These are phyloP conservation scores for Rhinopomastus cyanomelas DNA, from an alignment of 2,113 vertebrate species.

Conservation along the genomic window DNA sequence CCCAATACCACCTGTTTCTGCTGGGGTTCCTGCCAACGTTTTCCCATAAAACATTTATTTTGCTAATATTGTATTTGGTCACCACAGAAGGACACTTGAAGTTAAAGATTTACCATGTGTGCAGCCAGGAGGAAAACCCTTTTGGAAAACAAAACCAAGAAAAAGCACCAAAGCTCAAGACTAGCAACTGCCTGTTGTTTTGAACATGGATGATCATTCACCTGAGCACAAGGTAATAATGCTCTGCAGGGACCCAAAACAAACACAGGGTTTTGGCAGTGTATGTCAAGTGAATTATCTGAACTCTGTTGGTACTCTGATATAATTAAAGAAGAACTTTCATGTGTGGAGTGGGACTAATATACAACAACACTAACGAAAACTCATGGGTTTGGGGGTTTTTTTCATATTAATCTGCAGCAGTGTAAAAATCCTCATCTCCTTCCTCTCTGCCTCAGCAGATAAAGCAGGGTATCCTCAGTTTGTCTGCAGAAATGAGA, in stretches of 20 bases:
- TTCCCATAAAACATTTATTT: conserved; percentile 88
- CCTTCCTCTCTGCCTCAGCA: background rate
- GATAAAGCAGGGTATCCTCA: conserved; percentile 13
- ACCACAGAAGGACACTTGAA: conserved; percentile 85
- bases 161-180: conserved; percentile 24
- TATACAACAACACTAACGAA: conserved; percentile 22
- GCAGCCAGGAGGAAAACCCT: conserved; percentile 61
- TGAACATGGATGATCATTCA: conserved; percentile 55
- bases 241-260: conserved; percentile 33
- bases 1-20: conserved; percentile 93
- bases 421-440: background rate
- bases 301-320: conserved; percentile 29
- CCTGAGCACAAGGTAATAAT: conserved; percentile 25
- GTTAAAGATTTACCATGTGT: conserved; percentile 83
- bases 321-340: conserved; percentile 42
- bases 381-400: background rate
- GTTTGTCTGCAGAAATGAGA: background rate
- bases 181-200: conserved; percentile 56
- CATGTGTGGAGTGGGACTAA: conserved; percentile 5
- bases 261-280: conserved; percentile 55
- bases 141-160: conserved; percentile 8
- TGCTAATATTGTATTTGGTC: conserved; percentile 87
- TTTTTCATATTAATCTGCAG: background rate
- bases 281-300: conserved; percentile 42
- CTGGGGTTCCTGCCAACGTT: conserved; percentile 83